Evolutionary conservation across 1,140 invertebrate species (phyloP).

Genomic region (Bombus polaris): DNA sequence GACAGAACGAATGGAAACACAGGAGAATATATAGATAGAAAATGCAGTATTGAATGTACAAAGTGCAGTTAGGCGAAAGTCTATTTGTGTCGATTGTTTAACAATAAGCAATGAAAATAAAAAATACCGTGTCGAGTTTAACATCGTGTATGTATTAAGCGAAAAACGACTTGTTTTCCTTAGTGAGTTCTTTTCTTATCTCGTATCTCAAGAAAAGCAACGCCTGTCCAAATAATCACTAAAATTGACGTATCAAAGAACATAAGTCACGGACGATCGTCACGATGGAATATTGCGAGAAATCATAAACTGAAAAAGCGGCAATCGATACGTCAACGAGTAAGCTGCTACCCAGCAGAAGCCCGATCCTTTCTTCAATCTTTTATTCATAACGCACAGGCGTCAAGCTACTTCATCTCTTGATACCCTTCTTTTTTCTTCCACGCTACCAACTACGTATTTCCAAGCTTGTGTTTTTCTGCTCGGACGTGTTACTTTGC

Average conservation of each 20-base stretch:
- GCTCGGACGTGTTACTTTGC: background rate
- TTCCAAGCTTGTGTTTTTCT: background rate
- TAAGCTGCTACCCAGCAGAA: background rate
- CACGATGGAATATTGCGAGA: background rate
- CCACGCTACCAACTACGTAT: background rate
- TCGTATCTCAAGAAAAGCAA: background rate
- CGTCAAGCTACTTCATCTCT: slow-evolving; percentile 9
- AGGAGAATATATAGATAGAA: background rate
- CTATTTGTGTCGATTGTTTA: background rate
- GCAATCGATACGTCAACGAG: slow-evolving; percentile 34
- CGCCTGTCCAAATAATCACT: background rate
- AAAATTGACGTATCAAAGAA: background rate
- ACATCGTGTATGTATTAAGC: background rate
- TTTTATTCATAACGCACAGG: slow-evolving; percentile 48
- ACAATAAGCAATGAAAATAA: background rate
- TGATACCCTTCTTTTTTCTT: slow-evolving; percentile 6
- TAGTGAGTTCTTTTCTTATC: background rate
- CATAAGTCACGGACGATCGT: background rate
- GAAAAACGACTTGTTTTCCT: background rate
- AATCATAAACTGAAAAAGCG: slow-evolving; percentile 15
- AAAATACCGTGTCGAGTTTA: background rate
- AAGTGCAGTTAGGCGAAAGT: background rate
- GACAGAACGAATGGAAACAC: background rate
- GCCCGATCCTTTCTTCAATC: slow-evolving; percentile 22
- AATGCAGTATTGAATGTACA: background rate